Conservation (phyloP, 30 jellyfish, hydroid and myxozoan genomes). For the Haliclystus octoradiatus region DNA sequence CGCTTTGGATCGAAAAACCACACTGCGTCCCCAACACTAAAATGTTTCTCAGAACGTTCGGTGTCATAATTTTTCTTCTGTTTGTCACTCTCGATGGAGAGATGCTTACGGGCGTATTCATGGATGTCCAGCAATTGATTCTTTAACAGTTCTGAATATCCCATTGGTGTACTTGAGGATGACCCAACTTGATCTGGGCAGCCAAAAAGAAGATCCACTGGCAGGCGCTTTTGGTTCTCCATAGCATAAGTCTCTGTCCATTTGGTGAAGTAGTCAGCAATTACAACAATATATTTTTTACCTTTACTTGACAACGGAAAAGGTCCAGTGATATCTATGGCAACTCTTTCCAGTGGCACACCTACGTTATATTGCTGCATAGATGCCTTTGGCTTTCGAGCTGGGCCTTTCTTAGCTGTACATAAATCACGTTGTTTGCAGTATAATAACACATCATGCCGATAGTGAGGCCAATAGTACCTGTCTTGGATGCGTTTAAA, state of each 20-base stretch:
- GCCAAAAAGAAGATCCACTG: no score
- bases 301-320: conserved; percentile 39
- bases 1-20: no score
- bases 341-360: conserved; percentile 33
- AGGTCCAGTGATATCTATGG: conserved; percentile 42
- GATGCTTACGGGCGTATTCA: no score
- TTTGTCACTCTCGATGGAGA: no score
- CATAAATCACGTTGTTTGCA: conserved; percentile 26
- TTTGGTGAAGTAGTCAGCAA: conserved; percentile 40
- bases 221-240: conserved; percentile 17
- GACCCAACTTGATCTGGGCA: no score
- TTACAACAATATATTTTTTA: conserved; percentile 38
- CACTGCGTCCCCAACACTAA: no score
- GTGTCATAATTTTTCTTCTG: no score
- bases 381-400: conserved; percentile 16
- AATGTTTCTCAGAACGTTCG: no score
- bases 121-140: no score
- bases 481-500: conserved; percentile 9
- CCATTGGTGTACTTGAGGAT: no score
- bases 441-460: conserved; percentile 2
- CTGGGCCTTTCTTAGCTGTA: neutral
- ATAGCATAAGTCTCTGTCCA: conserved; percentile 46
- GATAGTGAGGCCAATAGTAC: conserved; percentile 32
- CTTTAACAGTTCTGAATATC: no score
- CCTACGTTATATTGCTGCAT: conserved; percentile 18